Evolutionary conservation across 2,113 vertebrate species (phyloP).

Genomic region (Morone chrysops): DNA sequence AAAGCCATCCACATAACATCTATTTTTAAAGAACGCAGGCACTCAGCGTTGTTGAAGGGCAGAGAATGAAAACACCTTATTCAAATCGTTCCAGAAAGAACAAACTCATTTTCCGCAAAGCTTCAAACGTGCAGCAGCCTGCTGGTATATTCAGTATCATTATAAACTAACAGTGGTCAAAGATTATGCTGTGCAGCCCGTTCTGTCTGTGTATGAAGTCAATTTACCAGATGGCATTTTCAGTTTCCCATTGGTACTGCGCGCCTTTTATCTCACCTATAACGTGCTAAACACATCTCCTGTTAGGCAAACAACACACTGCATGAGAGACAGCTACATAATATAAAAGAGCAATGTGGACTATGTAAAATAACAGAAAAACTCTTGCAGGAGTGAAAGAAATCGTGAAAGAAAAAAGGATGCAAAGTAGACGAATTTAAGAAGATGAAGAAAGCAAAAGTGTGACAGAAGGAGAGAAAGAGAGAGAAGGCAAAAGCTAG

Average conservation of each 20-base stretch:
- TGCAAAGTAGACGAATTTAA: slow-evolving; percentile 22
- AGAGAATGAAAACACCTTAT: slow-evolving; percentile 37
- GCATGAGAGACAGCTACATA: not conserved
- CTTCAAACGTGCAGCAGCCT: slow-evolving; percentile 7
- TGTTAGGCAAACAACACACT: slow-evolving; percentile 3
- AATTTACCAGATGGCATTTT: slow-evolving; percentile 63
- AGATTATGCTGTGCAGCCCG: slow-evolving; percentile 40
- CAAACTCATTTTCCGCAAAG: slow-evolving; percentile 42
- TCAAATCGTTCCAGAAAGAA: slow-evolving; percentile 42
- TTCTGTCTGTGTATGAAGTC: slow-evolving; percentile 46
- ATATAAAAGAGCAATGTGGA: slow-evolving; percentile 40
- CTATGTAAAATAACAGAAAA: slow-evolving; percentile 48
- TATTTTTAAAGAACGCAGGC: slow-evolving; percentile 28
- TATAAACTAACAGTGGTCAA: slow-evolving; percentile 44
- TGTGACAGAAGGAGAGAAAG: slow-evolving; percentile 19
- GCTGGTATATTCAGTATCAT: slow-evolving; percentile 46
- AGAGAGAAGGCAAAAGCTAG: slow-evolving; percentile 17
- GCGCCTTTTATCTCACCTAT: slow-evolving; percentile 45
- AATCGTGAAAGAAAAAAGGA: slow-evolving; percentile 35
- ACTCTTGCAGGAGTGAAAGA: slow-evolving; percentile 6
- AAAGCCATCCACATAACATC: slow-evolving; percentile 27
- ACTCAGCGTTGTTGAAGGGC: slow-evolving; percentile 33
- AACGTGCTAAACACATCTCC: slow-evolving; percentile 34
- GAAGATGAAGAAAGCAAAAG: slow-evolving; percentile 33
- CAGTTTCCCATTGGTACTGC: slow-evolving; percentile 49